phyloP scores from a whole-genome alignment of 92 coral and sea anemone species.

The Desmophyllum pertusum region DNA sequence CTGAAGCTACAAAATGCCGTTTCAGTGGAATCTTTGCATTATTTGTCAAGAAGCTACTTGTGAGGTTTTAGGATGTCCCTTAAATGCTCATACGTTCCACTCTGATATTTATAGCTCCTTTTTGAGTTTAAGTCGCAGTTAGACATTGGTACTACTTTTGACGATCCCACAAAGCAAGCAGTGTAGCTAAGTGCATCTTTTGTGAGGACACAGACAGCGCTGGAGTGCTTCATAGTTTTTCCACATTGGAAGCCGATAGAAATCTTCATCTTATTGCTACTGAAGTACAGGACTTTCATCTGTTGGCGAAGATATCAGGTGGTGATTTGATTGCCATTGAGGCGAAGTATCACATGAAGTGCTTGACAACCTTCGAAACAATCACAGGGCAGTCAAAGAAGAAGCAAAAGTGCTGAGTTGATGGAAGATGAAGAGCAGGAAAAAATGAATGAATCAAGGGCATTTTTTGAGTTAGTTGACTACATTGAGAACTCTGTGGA shows the following conservation, averaged over 20 bases:
- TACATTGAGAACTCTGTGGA: constrained; percentile 31
- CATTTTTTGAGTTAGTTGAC: no score
- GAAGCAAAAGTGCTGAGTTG: no score
- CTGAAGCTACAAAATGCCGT: no score
- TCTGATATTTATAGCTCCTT: constrained; percentile 4
- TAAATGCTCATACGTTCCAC: constrained; percentile 22
- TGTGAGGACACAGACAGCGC: not conserved
- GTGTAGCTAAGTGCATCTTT: constrained; percentile 21
- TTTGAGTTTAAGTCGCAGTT: constrained; percentile 2
- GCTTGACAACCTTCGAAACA: no score
- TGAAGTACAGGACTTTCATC: constrained; percentile 15
- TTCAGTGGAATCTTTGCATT: constrained; percentile 25
- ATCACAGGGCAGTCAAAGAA: no score
- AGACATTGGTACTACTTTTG: constrained; percentile 23
- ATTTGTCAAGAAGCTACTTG: constrained; percentile 25
- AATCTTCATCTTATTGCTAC: constrained; percentile 32
- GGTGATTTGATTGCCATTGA: no score
- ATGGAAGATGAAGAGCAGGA: no score
- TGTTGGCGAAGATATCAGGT: constrained; percentile 24
- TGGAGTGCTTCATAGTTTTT: constrained; percentile 35
- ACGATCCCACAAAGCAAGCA: constrained; percentile 8
- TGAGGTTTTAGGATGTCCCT: constrained; percentile 23
- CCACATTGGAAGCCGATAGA: constrained; percentile 30
- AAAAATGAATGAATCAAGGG: no score
- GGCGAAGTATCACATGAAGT: no score